Percentiles rank a stretch among this genome's conserved stretches.
Conservation (phyloP, 2,113 vertebrate genomes). For the Phrynosoma platyrhinos region DNA sequence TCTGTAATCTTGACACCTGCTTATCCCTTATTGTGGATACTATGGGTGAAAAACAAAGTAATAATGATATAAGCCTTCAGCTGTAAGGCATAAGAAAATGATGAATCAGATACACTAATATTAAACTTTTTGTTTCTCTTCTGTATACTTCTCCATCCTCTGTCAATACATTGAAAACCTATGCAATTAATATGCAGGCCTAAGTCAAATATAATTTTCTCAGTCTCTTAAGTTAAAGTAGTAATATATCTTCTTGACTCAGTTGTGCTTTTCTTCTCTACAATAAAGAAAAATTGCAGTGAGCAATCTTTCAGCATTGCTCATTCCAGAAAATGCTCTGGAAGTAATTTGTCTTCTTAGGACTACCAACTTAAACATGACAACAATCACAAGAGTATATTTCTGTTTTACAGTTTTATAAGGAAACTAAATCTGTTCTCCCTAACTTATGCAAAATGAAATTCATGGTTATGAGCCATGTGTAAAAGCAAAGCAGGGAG, state of each 20-base stretch:
- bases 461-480: conserved; percentile 47
- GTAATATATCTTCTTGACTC: background rate
- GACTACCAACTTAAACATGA: conserved; percentile 54
- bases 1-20: no score
- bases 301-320: conserved; percentile 22
- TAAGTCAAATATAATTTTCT: conserved; percentile 15
- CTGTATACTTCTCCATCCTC: background rate
- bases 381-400: conserved; percentile 43
- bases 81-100: background rate
- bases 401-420: conserved; percentile 61
- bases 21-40: no score
- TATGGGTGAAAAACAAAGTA: no score
- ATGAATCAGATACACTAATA: background rate
- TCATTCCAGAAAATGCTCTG: conserved; percentile 41
- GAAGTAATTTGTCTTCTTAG: conserved; percentile 57
- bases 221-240: conserved; percentile 36
- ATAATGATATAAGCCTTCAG: background rate
- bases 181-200: background rate
- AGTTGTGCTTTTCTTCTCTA: conserved; percentile 18
- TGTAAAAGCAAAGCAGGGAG: conserved; percentile 38
- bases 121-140: background rate
- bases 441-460: conserved; percentile 51
- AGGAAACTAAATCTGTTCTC: conserved; percentile 54
- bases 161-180: background rate
- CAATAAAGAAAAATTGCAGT: conserved; percentile 56